These are phyloP conservation scores for Corythornis cristatus DNA, from an alignment of 2,113 vertebrate species.

Conservation along the genomic window DNA sequence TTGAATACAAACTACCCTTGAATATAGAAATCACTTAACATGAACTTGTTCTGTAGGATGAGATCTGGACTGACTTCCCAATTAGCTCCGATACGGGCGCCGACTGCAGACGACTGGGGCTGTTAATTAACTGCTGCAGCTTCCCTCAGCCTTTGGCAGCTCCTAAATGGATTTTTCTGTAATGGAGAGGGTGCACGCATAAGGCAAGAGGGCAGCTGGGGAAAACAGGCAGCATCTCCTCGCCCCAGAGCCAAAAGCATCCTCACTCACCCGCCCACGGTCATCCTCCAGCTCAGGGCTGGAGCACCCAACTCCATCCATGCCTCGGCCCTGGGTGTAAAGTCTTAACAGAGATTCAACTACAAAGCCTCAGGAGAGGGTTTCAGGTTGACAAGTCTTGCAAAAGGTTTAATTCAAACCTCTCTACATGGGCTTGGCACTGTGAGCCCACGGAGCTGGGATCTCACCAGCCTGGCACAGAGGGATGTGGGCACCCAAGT, in stretches of 20 bases:
- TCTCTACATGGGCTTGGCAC: no score
- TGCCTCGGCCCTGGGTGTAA: rapidly evolving
- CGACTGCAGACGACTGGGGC: neutral
- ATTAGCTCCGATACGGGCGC: neutral
- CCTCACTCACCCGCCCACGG: rapidly evolving
- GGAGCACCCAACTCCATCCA: rapidly evolving
- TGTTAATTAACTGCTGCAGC: slow-evolving; percentile 25
- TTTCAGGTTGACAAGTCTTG: neutral
- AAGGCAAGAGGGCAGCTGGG: neutral
- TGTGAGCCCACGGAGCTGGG: no score
- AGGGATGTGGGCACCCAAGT: neutral
- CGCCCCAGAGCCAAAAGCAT: rapidly evolving
- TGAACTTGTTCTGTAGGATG: neutral
- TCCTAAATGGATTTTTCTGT: slow-evolving; percentile 1
- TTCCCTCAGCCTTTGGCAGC: slow-evolving; percentile 2
- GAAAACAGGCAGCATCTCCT: rapidly evolving
- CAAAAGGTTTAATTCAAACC: neutral
- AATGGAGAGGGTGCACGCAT: neutral
- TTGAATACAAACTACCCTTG: neutral
- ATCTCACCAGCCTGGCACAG: neutral
- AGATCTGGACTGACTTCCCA: slow-evolving; percentile 13
- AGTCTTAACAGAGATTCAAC: rapidly evolving
- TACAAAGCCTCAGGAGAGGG: rapidly evolving
- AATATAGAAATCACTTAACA: slow-evolving; percentile 13
- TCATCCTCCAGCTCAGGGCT: neutral